Base-by-base conservation (phyloP, 1,140 invertebrate genomes). In the Choristoneura fumiferana region DNA sequence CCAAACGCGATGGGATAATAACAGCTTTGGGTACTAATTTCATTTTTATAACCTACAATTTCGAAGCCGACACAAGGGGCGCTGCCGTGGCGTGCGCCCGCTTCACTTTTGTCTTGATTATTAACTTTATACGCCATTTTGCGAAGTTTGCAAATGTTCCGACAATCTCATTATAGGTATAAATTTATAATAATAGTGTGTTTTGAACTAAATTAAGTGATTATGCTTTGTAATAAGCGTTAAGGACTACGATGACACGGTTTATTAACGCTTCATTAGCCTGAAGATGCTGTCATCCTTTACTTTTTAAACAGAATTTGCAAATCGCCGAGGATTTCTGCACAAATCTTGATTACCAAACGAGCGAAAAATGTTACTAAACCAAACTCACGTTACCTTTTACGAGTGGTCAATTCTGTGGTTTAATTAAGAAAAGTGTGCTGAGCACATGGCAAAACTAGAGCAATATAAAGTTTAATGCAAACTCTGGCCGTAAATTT, bases 11-110 rank as follows among this genome's bases (percentile, higher is more conserved):
- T 87, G 89, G 87, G 87, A 90, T 90, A 90, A 90, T 90, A 90
- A 90, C 87, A 90, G 77, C 85, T 89, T 90, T 89, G 86, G 80
- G 82, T 87, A 90, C 87, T 90, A 90, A 89, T 90, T 90, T 90
- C 87, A 88, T 90, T 89, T 90, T 90, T 89, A 90, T 89, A 89
- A 89, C 86, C 86, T 86, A 85, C 86, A 87, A 89, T 90, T 89
- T 90, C 76, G 84, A 89, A 80, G 86, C 86, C 86, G 84, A 89
- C 86, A 89, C 81, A 85, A 84, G 84, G 73, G 82, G 84, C 84
- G 83, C 84, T 87, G 86, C 86, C 62, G 86, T 85, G 78, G 84
- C 81, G 81, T 85, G 86, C 87, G 84, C 68, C 67, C 81, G 79
- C 76, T 83, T 69, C 74, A 76, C 82, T 86, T 83, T 81, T 84